A percentile compares a stretch with the other conserved stretches of the same genome.
Evolutionary conservation across 2,797 vertebrate genomes (phyloP).

Genomic region (Trachurus trachurus): DNA sequence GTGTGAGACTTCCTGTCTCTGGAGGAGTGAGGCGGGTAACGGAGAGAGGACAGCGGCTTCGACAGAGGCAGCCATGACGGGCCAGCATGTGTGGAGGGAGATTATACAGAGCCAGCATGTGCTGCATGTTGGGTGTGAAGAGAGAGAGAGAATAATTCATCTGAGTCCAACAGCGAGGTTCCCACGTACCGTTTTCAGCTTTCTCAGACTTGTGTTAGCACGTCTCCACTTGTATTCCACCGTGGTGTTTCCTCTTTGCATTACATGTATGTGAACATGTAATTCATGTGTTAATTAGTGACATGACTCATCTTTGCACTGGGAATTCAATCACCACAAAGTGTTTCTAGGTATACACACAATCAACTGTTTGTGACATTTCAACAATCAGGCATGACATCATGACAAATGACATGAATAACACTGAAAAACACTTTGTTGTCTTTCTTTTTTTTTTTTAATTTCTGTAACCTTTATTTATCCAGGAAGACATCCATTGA

Average conservation of each 20-base stretch:
- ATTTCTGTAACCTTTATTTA: too few species aligned
- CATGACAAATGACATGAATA: too few species aligned
- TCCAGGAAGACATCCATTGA: too few species aligned
- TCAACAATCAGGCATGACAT: too few species aligned
- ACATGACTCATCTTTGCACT: constrained; percentile 1
- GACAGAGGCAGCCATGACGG: constrained; percentile 11
- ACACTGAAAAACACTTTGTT: too few species aligned
- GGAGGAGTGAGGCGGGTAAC: constrained; percentile 39
- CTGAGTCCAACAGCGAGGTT: constrained; percentile 21
- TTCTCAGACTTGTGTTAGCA: constrained; percentile 9
- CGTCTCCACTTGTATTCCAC: constrained; percentile 15
- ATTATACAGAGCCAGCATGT: constrained; percentile 19
- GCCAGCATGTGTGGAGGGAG: constrained; percentile 22
- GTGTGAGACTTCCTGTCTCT: constrained; percentile 54
- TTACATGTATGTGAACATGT: not conserved
- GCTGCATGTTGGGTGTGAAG: constrained; percentile 17
- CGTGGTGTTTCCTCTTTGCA: not conserved
- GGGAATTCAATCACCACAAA: constrained; percentile 1
- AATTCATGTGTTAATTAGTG: not conserved
- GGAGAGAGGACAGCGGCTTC: constrained; percentile 31
- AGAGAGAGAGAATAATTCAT: not conserved
- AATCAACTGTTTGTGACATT: not conserved
- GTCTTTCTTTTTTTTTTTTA: too few species aligned
- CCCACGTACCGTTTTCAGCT: constrained; percentile 14
- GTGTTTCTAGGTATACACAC: not conserved